Evolutionary conservation across 2,888 invertebrate species (phyloP).

Genomic region (Arctia plantaginis): DNA sequence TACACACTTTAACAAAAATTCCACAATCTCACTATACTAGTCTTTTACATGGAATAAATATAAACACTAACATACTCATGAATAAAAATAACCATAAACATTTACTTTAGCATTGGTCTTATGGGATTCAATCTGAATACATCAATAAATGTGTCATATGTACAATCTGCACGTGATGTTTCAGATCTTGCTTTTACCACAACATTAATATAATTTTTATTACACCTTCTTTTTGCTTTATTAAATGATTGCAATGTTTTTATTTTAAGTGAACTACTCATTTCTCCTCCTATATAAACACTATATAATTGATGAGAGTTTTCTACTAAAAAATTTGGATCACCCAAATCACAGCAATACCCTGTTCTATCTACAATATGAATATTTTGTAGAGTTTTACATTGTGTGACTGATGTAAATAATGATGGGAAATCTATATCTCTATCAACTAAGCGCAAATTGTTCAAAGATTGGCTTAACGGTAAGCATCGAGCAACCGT

Average conservation of each 20-base stretch:
- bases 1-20: not conserved
- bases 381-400: constrained; percentile 72
- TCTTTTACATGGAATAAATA: not conserved
- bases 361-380: constrained; percentile 61
- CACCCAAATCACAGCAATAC: constrained; percentile 51
- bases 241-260: constrained; percentile 59
- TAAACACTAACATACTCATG: not conserved
- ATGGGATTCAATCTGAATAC: constrained; percentile 69
- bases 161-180: not conserved
- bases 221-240: constrained; percentile 54
- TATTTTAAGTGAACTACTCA: constrained; percentile 48
- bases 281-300: constrained; percentile 60
- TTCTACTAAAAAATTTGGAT: constrained; percentile 63
- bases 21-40: not conserved
- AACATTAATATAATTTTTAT: constrained; percentile 32
- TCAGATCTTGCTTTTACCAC: not conserved
- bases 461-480: constrained; percentile 65
- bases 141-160: constrained; percentile 61
- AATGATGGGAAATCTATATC: constrained; percentile 64
- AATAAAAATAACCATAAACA: not conserved
- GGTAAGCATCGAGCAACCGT: constrained; percentile 61
- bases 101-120: constrained; percentile 48
- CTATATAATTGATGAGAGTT: constrained; percentile 69
- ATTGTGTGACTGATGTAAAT: constrained; percentile 66
- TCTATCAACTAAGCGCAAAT: constrained; percentile 68